Conservation (phyloP, 2,888 invertebrate species). For the Litoditis marina region DNA sequence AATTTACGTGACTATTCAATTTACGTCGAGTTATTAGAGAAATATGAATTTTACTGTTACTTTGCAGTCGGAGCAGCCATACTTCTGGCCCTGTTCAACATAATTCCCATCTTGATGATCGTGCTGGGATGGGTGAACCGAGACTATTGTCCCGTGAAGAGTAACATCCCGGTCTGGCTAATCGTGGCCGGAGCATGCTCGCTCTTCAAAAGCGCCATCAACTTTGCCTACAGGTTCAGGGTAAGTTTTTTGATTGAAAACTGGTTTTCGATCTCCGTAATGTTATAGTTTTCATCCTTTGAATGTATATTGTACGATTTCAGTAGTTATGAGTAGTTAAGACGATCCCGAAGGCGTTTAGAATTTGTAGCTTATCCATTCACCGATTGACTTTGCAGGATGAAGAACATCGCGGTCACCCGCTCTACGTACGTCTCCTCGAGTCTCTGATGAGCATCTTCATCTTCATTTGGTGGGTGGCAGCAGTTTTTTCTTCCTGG, state of each 20-base stretch:
- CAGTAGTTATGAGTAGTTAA: too few relatives aligned
- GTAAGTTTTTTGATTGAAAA: conserved; percentile 14
- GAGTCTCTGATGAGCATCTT: conserved; percentile 15
- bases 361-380: too few relatives aligned
- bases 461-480: conserved; percentile 24
- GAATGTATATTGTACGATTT: too few relatives aligned
- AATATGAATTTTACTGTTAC: too few relatives aligned
- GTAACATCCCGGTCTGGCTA: conserved; percentile 57
- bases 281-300: too few relatives aligned
- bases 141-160: conserved; percentile 69
- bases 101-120: conserved; percentile 72
- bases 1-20: too few relatives aligned
- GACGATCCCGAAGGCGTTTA: too few relatives aligned
- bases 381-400: too few relatives aligned
- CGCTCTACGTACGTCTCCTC: conserved; percentile 12
- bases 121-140: conserved; percentile 71
- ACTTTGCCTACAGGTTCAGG: conserved; percentile 63
- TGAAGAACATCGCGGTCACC: conserved; percentile 3
- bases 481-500: too few relatives aligned
- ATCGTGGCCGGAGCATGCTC: conserved; percentile 72
- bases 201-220: conserved; percentile 70
- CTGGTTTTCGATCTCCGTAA: too few relatives aligned
- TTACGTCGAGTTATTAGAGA: too few relatives aligned
- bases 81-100: conserved; percentile 31
- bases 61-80: conserved; percentile 29